Conservation (phyloP, 2,797 vertebrate genomes). For the Falco columbarius region DNA sequence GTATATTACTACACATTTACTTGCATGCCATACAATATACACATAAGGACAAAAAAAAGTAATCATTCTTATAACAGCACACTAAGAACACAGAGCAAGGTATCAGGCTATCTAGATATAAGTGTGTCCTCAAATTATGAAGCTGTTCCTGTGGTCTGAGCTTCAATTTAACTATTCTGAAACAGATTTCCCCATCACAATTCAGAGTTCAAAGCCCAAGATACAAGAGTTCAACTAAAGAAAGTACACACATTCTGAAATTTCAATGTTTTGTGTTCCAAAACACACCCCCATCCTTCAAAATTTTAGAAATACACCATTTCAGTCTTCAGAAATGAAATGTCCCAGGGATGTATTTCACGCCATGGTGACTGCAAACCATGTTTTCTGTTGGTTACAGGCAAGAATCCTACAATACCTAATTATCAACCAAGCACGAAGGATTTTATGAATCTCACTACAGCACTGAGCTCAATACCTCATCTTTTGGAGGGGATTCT, state of each 20-base stretch:
- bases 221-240: neutral
- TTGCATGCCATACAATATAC: neutral
- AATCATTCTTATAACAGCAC: neutral
- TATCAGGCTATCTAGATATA: neutral
- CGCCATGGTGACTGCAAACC: rapidly evolving
- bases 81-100: neutral
- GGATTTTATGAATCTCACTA: neutral
- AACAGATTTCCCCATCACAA: neutral
- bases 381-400: neutral
- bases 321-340: neutral
- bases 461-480: conserved; percentile 71
- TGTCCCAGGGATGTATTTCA: neutral
- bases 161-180: neutral
- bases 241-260: neutral
- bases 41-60: neutral
- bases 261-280: neutral
- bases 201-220: neutral
- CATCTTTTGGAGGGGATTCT: conserved; percentile 59
- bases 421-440: neutral
- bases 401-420: neutral
- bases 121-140: neutral
- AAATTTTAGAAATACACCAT: neutral
- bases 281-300: rapidly evolving
- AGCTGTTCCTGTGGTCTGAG: neutral
- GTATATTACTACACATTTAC: neutral